Base-by-base conservation (phyloP, 2,797 vertebrate genomes). In the Champsocephalus esox region DNA sequence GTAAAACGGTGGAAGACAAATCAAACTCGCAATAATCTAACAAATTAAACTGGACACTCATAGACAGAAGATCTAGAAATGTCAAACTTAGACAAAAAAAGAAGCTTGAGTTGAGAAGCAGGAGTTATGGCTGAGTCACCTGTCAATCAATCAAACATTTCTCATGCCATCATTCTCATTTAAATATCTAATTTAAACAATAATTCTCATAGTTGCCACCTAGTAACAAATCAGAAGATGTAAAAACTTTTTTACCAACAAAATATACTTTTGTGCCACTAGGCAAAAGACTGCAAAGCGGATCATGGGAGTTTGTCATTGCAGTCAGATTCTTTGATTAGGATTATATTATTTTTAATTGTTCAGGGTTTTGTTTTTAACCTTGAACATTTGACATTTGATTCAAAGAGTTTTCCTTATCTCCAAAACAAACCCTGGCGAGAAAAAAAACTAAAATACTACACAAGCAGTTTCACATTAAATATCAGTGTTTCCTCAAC, bases 111-210 rank as follows among this genome's bases (percentile, higher is more conserved):
- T 12, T 10, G 8, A 44, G 59, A 12, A 14, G 48, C 28, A 51
- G 58, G 13, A 75, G 59, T 72, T 54, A 34, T 17, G 41, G 46
- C 51, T 66, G 62, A 64, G 32, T 19, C 57, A 73, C 48, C 51
- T 50, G 38, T 65, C 65, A 77, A 73, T 75, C 72, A 70, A 54
- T 52, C 50, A 46, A 60, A 65, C 54, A 28, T 11, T 43, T 19
- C 58, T 67, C 55, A 19, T 16, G 8, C 44, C 52, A 34, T 52
- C 19, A 51, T 63, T 45, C 24, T 58, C 24, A 3, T 38, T 38
- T 57, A 45, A 44, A n/a, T 14, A 38, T 70, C n/a, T 48, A 46
- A 52, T 34, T 52, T 61, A 10, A 64, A 50, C 45, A 58, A 17
- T 1, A 54, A 19, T n/a, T 51, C 4, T 54, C 2, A 38, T n/a